Percentiles rank a stretch among this genome's conserved stretches.
phyloP scores from a whole-genome alignment of 1,140 invertebrate genomes.

The Cherax quadricarinatus region DNA sequence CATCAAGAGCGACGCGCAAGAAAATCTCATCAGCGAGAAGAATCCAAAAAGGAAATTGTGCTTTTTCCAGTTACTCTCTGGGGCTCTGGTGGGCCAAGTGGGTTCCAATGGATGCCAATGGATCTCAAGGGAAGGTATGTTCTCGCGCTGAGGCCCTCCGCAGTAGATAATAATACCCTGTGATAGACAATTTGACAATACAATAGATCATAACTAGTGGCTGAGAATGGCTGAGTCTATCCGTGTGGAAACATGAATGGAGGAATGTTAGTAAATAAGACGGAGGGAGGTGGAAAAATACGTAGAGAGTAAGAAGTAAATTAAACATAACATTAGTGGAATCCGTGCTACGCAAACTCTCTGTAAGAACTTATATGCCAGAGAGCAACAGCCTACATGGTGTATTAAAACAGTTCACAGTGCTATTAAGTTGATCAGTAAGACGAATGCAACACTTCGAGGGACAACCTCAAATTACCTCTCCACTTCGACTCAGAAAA shows the following conservation, averaged over 20 bases:
- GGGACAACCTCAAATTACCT: too few relatives aligned
- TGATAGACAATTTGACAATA: background rate
- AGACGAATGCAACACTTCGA: too few relatives aligned
- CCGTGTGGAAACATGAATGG: background rate
- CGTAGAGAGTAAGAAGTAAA: background rate
- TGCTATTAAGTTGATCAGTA: too few relatives aligned
- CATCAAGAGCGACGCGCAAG: background rate
- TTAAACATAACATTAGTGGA: too few relatives aligned
- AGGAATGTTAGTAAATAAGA: background rate
- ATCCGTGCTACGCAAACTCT: too few relatives aligned
- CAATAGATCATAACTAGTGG: background rate
- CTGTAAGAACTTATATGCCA: too few relatives aligned
- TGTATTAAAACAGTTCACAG: too few relatives aligned
- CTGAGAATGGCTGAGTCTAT: background rate
- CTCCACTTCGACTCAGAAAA: too few relatives aligned
- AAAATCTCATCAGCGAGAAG: background rate
- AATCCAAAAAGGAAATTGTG: background rate
- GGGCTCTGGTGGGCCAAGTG: background rate
- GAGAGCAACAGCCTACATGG: too few relatives aligned
- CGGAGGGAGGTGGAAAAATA: background rate
- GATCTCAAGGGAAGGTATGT: background rate
- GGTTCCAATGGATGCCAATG: too few relatives aligned
- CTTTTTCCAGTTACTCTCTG: background rate
- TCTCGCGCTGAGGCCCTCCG: background rate
- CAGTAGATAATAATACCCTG: background rate